Evolutionary conservation across 2,113 vertebrate genomes (phyloP).

Genomic region (Colossoma macropomum): DNA sequence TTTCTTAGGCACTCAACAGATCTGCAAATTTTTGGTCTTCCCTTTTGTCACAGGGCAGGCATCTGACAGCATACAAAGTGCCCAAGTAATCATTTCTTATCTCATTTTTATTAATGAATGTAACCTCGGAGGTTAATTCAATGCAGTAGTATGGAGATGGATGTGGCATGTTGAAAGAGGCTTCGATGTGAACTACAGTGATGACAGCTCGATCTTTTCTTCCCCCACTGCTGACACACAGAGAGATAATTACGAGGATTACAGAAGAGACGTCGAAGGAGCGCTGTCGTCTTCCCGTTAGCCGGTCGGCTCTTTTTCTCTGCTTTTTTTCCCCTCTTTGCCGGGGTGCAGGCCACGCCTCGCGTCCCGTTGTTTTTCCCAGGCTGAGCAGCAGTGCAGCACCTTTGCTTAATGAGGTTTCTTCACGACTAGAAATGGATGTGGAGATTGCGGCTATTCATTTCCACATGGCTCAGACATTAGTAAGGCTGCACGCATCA

Average conservation of each 20-base stretch:
- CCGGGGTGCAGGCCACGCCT: background rate
- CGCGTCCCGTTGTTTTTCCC: slow-evolving; percentile 9
- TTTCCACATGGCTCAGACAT: slow-evolving; percentile 51
- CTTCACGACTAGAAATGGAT: slow-evolving; percentile 35
- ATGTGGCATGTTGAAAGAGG: slow-evolving; percentile 39
- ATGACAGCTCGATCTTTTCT: slow-evolving; percentile 45
- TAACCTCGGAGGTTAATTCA: slow-evolving; percentile 61
- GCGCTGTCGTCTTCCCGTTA: slow-evolving; percentile 25
- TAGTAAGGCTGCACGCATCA: slow-evolving; percentile 55
- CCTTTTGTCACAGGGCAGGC: slow-evolving; percentile 40
- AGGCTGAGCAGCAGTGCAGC: slow-evolving; percentile 31
- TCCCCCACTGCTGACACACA: background rate
- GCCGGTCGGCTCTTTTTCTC: background rate
- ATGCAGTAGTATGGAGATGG: slow-evolving; percentile 52
- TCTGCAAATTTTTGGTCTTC: slow-evolving; percentile 54
- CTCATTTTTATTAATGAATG: slow-evolving; percentile 66
- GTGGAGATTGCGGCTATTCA: slow-evolving; percentile 35
- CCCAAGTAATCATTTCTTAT: slow-evolving; percentile 60
- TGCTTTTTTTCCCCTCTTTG: background rate
- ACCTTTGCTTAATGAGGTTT: slow-evolving; percentile 57
- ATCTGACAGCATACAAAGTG: slow-evolving; percentile 47
- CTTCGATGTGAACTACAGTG: slow-evolving; percentile 32
- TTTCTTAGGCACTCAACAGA: slow-evolving; percentile 55
- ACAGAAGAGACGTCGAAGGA: slow-evolving; percentile 39
- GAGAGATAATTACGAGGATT: slow-evolving; percentile 60